Evolutionary conservation across 2,888 invertebrate species (phyloP).

Genomic region (Melanophora roralis): DNA sequence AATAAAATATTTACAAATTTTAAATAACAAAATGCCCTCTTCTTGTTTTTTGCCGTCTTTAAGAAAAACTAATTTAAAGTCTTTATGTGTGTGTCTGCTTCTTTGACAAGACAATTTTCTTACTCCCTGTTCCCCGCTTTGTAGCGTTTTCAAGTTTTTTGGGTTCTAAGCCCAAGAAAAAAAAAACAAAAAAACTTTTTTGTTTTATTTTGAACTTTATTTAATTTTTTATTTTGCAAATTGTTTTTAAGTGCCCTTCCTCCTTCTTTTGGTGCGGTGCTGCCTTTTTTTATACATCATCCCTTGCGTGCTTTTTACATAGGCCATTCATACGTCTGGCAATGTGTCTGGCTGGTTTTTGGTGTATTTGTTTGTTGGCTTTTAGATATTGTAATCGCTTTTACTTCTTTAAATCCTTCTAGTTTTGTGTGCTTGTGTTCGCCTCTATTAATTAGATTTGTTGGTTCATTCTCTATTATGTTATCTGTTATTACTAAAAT

Average conservation of each 20-base stretch:
- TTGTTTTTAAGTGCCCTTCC: constrained; percentile 2
- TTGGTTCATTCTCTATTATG: no score
- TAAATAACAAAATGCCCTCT: not conserved
- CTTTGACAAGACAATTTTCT: constrained; percentile 41
- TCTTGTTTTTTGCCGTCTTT: not conserved
- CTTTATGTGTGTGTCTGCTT: not conserved
- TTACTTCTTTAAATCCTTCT: not conserved
- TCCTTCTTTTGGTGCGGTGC: constrained; percentile 19
- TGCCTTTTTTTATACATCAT: constrained; percentile 25
- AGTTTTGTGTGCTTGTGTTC: not conserved
- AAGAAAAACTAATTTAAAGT: constrained; percentile 36
- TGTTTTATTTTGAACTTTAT: constrained; percentile 34
- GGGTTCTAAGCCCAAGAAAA: not conserved
- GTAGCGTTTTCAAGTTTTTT: not conserved
- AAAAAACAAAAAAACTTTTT: constrained; percentile 31
- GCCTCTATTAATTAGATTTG: not conserved
- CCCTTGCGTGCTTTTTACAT: constrained; percentile 31
- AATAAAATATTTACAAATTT: constrained; percentile 26
- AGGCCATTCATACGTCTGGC: constrained; percentile 57
- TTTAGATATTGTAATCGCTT: constrained; percentile 29
- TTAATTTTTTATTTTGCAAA: not conserved
- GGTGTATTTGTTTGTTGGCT: constrained; percentile 30
- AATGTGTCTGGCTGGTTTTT: constrained; percentile 54
- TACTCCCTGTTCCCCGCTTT: not conserved
- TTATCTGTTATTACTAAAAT: constrained; percentile 6